Conservation (phyloP, 2,888 invertebrate species). For the Nomada goodeniana region DNA sequence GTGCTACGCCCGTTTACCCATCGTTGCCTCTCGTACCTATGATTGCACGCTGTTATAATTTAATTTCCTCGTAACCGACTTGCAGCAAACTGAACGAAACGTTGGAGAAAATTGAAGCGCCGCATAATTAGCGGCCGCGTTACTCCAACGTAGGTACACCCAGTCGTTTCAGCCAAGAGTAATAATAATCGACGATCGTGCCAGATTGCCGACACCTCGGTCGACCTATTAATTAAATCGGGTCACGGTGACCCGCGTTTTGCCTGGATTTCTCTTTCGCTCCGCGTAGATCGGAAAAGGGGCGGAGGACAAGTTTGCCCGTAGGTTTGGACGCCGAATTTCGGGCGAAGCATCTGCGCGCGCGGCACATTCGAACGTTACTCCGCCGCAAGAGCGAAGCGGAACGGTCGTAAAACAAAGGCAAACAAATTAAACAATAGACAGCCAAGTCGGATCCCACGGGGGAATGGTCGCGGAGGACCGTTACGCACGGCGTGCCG, state of each 20-base stretch:
- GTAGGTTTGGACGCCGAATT: background rate
- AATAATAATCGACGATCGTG: conserved; percentile 16
- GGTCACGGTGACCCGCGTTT: conserved; percentile 34
- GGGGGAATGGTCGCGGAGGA: conserved; percentile 37
- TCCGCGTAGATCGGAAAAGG: background rate
- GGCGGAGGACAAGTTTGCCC: no score
- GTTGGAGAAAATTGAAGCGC: conserved; percentile 32
- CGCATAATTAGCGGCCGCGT: conserved; percentile 30
- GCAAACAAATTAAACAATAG: conserved; percentile 51
- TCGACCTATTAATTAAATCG: conserved; percentile 28
- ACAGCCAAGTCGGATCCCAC: conserved; percentile 39
- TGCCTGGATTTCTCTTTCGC: background rate
- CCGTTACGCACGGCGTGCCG: conserved; percentile 58
- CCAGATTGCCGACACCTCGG: conserved; percentile 4
- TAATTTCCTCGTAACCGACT: background rate
- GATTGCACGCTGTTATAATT: conserved; percentile 6
- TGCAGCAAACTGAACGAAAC: conserved; percentile 9
- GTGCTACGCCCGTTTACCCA: background rate
- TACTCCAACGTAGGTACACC: conserved; percentile 12
- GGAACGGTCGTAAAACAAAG: conserved; percentile 12
- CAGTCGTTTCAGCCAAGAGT: conserved; percentile 20
- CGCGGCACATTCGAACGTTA: background rate
- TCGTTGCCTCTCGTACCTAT: background rate
- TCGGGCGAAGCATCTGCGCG: no score
- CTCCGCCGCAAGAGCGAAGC: conserved; percentile 8